phyloP scores from a whole-genome alignment of 2,888 invertebrate genomes.

The Macrosiphum euphorbiae region DNA sequence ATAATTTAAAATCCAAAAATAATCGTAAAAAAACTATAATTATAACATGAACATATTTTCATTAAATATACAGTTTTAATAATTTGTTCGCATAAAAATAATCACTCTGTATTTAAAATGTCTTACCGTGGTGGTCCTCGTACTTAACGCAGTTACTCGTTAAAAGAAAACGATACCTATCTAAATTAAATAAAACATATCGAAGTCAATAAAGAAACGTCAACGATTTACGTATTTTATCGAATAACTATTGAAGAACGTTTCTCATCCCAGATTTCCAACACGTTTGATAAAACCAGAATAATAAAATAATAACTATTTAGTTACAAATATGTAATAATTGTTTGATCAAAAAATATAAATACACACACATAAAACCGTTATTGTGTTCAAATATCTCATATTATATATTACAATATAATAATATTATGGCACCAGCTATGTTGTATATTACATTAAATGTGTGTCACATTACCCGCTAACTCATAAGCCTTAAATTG shows the following conservation, averaged over 20 bases:
- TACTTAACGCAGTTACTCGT: background rate
- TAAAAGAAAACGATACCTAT: background rate
- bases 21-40: background rate
- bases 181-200: background rate
- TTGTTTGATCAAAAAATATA: background rate
- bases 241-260: background rate
- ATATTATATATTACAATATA: background rate
- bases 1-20: background rate
- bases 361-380: background rate
- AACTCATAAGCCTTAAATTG: constrained; percentile 7
- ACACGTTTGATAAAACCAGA: background rate
- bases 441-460: background rate
- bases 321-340: background rate
- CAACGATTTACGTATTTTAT: background rate
- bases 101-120: background rate
- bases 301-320: background rate
- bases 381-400: background rate
- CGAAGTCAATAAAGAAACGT: background rate
- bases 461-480: background rate
- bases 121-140: background rate
- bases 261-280: background rate
- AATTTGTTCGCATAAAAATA: background rate
- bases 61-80: background rate
- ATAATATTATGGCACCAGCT: background rate
- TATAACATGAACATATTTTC: too few relatives aligned